Evolutionary conservation across 2,888 invertebrate genomes (phyloP), one percentile per base, ranked within the genome.

Genomic region (Scaptomyza flava): DNA sequence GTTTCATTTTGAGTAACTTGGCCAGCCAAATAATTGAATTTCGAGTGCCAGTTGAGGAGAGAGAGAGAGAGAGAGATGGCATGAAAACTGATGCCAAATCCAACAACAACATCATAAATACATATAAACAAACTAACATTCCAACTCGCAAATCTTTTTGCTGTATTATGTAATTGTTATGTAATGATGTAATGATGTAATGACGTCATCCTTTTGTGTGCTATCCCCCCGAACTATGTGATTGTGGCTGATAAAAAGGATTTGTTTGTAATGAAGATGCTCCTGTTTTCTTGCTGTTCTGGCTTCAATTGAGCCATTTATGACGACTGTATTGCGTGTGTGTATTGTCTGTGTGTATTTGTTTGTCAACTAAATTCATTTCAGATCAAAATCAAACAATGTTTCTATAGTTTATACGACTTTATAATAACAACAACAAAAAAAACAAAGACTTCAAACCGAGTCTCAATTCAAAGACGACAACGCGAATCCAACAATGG

Each of bases 21-120:
- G 84, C 64, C 77, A 59, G 69, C 66, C 83, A 71, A 80, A 83
- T 86, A 86, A 81, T 86, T 81, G 81, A 77, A 81, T 81, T 78
- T 84, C 45, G 43, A 62, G 53, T 48, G 58, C 46, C 51, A 74
- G 62, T 7, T 46, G 46, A n/a, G n/a, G n/a, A n/a, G n/a, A n/a
- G n/a, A n/a, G n/a, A n/a, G n/a, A n/a, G n/a, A n/a, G n/a, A n/a
- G n/a, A n/a, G n/a, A n/a, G n/a, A n/a, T n/a, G n/a, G n/a, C n/a
- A n/a, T n/a, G n/a, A n/a, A n/a, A n/a, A n/a, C n/a, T n/a, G n/a
- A n/a, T n/a, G n/a, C n/a, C n/a, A n/a, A n/a, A n/a, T n/a, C n/a
- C n/a, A n/a, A n/a, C n/a, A n/a, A n/a, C n/a, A n/a, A n/a, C n/a
- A n/a, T n/a, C n/a, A n/a, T n/a, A n/a, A n/a, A n/a, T n/a, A n/a